phyloP scores from a whole-genome alignment of 2,888 invertebrate genomes.

The Bellardia bayeri region DNA sequence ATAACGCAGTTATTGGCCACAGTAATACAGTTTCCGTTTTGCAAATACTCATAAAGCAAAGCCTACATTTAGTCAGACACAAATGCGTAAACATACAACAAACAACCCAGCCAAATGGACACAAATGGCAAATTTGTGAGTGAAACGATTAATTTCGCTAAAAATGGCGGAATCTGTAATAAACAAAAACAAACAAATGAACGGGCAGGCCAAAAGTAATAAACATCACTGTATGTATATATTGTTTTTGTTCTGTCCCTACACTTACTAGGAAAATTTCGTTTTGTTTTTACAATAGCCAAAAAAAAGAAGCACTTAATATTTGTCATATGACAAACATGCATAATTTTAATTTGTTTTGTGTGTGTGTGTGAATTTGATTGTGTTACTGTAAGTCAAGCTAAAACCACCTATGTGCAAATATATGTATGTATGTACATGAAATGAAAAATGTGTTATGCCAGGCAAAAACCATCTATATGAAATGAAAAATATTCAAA shows the following conservation, averaged over 20 bases:
- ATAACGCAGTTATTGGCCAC: slow-evolving; percentile 51
- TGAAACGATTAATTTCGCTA: slow-evolving; percentile 63
- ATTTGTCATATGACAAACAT: slow-evolving; percentile 60
- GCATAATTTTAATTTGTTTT: slow-evolving; percentile 21
- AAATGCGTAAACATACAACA: not conserved
- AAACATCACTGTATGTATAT: not conserved
- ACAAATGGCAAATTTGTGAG: slow-evolving; percentile 46
- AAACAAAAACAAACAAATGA: slow-evolving; percentile 40
- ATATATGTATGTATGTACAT: too few relatives aligned
- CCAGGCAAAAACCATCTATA: slow-evolving; percentile 2
- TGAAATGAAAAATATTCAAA: slow-evolving; percentile 49
- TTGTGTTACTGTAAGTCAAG: not conserved
- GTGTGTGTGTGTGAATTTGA: not conserved
- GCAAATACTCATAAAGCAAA: slow-evolving; percentile 32
- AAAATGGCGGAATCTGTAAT: slow-evolving; percentile 42
- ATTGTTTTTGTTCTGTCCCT: not conserved
- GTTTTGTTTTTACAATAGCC: slow-evolving; percentile 23
- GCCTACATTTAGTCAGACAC: slow-evolving; percentile 28
- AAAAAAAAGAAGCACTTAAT: slow-evolving; percentile 41
- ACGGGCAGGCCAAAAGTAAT: slow-evolving; percentile 36
- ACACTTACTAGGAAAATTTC: slow-evolving; percentile 16
- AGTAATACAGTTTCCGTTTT: slow-evolving; percentile 50
- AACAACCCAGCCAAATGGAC: not conserved
- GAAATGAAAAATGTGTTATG: too few relatives aligned
- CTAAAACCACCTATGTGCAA: not conserved